Evolutionary conservation across 2,113 vertebrate species (phyloP).

Genomic region (Thermophis baileyi): DNA sequence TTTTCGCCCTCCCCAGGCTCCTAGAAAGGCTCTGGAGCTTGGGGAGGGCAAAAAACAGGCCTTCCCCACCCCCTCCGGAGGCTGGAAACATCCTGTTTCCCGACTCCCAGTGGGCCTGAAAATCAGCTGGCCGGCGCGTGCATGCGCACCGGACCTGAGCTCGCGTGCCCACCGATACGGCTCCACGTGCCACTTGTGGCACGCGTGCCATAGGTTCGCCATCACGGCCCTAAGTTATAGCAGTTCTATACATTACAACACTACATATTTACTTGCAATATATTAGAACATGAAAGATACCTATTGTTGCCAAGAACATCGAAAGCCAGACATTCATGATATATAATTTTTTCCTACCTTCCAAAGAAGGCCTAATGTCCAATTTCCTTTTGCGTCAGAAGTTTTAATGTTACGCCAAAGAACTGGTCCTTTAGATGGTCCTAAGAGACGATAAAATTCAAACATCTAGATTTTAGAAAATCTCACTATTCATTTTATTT

Average conservation of each 20-base stretch:
- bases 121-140: too few species aligned
- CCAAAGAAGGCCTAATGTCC: slow-evolving; percentile 74
- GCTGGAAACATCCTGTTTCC: too few species aligned
- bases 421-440: slow-evolving; percentile 74
- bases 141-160: too few species aligned
- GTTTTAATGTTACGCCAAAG: slow-evolving; percentile 76
- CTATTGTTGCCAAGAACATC: not conserved
- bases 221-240: not conserved
- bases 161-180: too few species aligned
- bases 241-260: not conserved
- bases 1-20: too few species aligned
- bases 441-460: slow-evolving; percentile 62
- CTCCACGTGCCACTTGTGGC: too few species aligned
- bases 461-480: not conserved
- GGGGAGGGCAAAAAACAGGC: too few species aligned
- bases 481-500: not conserved
- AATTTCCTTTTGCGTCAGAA: slow-evolving; percentile 6
- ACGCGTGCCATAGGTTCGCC: too few species aligned
- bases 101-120: too few species aligned
- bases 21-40: too few species aligned
- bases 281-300: not conserved
- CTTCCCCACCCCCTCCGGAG: too few species aligned
- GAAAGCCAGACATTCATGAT: not conserved
- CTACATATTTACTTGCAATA: not conserved
- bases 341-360: slow-evolving; percentile 76